A percentile compares a stretch with the other conserved stretches of the same genome.
Conservation (phyloP, 1,140 invertebrate species). For the Hermatobates lingyangjiaoensis region DNA sequence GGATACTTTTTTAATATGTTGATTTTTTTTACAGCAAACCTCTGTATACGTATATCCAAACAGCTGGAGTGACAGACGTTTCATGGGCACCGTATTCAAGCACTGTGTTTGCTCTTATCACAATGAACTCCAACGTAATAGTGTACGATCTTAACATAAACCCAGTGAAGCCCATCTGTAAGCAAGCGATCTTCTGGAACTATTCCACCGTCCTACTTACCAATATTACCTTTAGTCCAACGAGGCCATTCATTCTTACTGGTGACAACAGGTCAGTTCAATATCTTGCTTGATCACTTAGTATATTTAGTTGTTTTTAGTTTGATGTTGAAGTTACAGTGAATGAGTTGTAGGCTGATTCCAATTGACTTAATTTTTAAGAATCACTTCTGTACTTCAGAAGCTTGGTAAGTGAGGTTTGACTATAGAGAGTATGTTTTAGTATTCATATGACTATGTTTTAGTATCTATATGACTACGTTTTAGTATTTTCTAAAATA, state of each 20-base stretch:
- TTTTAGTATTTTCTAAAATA: too few relatives aligned
- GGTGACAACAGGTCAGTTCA: constrained; percentile 71
- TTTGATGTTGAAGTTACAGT: neutral
- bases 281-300: too few relatives aligned
- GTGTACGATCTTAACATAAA: constrained; percentile 84
- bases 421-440: neutral
- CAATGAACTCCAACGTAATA: constrained; percentile 72
- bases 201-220: constrained; percentile 68
- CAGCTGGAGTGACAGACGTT: constrained; percentile 75
- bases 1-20: neutral
- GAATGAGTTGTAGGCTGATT: neutral
- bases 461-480: too few relatives aligned
- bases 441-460: neutral
- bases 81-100: constrained; percentile 91
- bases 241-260: constrained; percentile 68
- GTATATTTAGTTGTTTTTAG: neutral
- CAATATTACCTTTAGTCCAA: constrained; percentile 63
- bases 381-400: neutral
- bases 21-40: constrained; percentile 42
- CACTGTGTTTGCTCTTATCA: constrained; percentile 83
- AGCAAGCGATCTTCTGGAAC: constrained; percentile 57
- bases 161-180: constrained; percentile 77
- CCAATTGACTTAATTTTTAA: neutral
- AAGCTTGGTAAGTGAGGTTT: neutral
- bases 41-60: constrained; percentile 79